Conservation (phyloP, 37 sponge, comb jelly and placozoan species). For the Beroe forskalii region DNA sequence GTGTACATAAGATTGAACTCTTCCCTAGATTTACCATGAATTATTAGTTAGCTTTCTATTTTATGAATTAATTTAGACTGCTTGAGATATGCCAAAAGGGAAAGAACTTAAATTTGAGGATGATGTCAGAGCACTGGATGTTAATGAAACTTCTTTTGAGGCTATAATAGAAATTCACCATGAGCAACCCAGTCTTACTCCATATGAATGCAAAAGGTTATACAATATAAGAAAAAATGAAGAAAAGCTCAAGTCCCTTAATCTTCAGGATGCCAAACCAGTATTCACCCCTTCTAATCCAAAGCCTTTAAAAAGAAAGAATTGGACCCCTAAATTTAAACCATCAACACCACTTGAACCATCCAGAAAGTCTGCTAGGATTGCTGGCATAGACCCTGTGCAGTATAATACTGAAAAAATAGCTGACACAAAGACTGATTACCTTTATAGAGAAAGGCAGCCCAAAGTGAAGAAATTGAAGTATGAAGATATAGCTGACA, state of each 20-base stretch:
- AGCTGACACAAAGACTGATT: not conserved
- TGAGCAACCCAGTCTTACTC: not conserved
- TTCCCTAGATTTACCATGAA: too few relatives aligned
- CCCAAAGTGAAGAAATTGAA: not conserved
- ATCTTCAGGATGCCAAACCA: not conserved
- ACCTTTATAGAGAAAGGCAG: not conserved
- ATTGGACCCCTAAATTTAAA: slow-evolving; percentile 11
- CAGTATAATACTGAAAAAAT: not conserved
- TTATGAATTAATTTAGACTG: too few relatives aligned
- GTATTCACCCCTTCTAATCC: not conserved
- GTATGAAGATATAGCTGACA: slow-evolving; percentile 4
- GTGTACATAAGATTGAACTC: too few relatives aligned
- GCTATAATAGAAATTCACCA: slow-evolving; percentile 14
- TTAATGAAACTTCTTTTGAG: not conserved
- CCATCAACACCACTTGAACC: not conserved
- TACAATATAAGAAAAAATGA: slow-evolving; percentile 36
- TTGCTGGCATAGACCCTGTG: not conserved
- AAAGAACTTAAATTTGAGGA: not conserved
- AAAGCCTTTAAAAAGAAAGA: not conserved
- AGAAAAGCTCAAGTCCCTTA: not conserved
- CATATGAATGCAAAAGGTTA: slow-evolving; percentile 47
- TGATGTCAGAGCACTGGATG: not conserved
- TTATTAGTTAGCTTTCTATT: too few relatives aligned
- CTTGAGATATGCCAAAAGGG: not conserved
- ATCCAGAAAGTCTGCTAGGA: slow-evolving; percentile 8